phyloP scores from a whole-genome alignment of 2,113 vertebrate species.

The Poeciliopsis retropinna region DNA sequence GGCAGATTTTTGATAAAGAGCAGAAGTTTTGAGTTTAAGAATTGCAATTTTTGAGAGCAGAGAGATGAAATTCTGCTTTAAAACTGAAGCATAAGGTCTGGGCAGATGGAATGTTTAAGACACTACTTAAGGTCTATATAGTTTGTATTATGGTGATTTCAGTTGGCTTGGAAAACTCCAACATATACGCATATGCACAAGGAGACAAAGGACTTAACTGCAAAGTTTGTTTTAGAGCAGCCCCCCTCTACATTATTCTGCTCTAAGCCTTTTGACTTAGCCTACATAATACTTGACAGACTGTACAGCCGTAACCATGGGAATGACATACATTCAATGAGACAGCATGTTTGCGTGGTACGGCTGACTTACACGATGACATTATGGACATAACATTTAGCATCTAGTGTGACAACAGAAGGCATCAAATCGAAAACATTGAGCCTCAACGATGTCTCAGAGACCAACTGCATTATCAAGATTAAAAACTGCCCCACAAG shows the following conservation, averaged over 20 bases:
- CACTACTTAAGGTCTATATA: background rate
- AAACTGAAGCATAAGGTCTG: no score
- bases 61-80: no score
- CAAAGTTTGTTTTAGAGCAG: constrained; percentile 58
- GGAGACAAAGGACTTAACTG: constrained; percentile 19
- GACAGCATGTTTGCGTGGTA: constrained; percentile 40
- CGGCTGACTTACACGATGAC: constrained; percentile 30
- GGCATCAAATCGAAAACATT: constrained; percentile 1
- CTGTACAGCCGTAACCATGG: constrained; percentile 62
- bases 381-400: constrained; percentile 12
- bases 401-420: constrained; percentile 16
- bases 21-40: no score
- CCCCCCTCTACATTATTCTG: constrained; percentile 38
- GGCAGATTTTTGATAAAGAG: no score
- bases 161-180: constrained; percentile 8
- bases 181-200: constrained; percentile 2
- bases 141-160: constrained; percentile 8
- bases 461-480: background rate
- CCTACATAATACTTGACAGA: constrained; percentile 62
- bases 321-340: constrained; percentile 68
- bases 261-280: constrained; percentile 66
- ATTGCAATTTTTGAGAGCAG: no score
- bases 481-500: background rate
- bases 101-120: background rate
- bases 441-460: background rate